A percentile compares a stretch with the other conserved stretches of the same genome.
Evolutionary conservation across 2,113 vertebrate genomes (phyloP).

Genomic region (Choloepus hoffmanni): DNA sequence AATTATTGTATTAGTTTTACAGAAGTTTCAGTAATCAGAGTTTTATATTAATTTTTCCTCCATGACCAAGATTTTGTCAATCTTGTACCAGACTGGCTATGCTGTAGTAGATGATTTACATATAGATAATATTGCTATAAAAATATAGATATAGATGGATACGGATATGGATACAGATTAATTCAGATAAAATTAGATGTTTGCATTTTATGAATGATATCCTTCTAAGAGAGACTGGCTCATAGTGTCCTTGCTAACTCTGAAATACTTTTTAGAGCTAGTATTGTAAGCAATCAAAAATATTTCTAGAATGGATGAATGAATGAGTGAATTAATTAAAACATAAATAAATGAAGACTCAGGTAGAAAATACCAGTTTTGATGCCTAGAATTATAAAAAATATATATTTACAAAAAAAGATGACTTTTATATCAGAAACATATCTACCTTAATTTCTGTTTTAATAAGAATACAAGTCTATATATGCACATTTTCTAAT

Average conservation of each 20-base stretch:
- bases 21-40: background rate
- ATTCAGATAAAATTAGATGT: background rate
- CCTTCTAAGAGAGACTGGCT: background rate
- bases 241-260: background rate
- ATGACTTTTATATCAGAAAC: background rate
- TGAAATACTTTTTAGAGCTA: background rate
- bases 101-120: background rate
- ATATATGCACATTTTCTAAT: background rate
- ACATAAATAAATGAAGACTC: background rate
- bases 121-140: too few relatives aligned
- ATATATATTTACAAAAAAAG: background rate
- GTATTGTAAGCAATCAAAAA: background rate
- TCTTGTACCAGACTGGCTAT: background rate
- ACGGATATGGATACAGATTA: background rate
- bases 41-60: background rate
- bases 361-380: background rate
- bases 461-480: background rate
- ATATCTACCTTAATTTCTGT: background rate
- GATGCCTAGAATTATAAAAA: background rate
- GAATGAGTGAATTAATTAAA: background rate
- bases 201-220: background rate
- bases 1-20: background rate
- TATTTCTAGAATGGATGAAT: background rate
- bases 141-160: too few relatives aligned
- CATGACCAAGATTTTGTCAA: background rate